Base-by-base conservation (phyloP, 2,113 vertebrate genomes). In the Cyanoderma ruficeps region DNA sequence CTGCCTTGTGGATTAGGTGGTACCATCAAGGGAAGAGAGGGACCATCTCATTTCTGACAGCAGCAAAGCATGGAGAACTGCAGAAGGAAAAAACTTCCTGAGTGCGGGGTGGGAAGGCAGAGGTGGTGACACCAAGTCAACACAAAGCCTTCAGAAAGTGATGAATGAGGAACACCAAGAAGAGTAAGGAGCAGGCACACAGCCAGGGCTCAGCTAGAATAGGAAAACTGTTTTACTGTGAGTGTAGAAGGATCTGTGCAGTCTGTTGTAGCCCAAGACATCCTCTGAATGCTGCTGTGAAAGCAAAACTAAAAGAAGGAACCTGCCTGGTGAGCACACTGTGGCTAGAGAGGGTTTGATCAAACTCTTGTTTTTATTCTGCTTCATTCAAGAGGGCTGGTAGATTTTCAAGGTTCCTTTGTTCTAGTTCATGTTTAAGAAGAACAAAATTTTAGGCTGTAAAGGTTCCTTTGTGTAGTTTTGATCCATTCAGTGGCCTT, bases 101-200 rank as follows among this genome's bases (percentile, higher is more conserved):
- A 82, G 15, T n/a, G 13, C 9, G 21, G 41, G 20, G 19, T 85
- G 61, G 10, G 72, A 74, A 81, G 28, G 31, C 64, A 71, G 67
- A 91, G n/a, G 22, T 64, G 63, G 25, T 52, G 37, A 79, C 22
- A 83, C n/a, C 24, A 60, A 61, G 30, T 75, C 49, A 49, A 60
- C 44, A 27, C 44, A 63, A 75, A 64, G 8, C 57, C 15, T 90
- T 91, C 42, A 65, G 57, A 63, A 76, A 56, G 20, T 19, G 59
- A 49, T 82, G 37, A 76, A 46, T 72, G 67, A 85, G 46, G 15
- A 90, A 21, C 33, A 30, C 17, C 33, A 42, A 53, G 47, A 78
- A 50, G 30, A 84, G 18, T 19, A 82, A 78, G 42, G 47, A 91
- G 16, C 10, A 35, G 50, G 49, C 0, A 0, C 0, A 1, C 13